Base-by-base conservation (phyloP, 2,113 vertebrate genomes). In the Notothenia rossii region DNA sequence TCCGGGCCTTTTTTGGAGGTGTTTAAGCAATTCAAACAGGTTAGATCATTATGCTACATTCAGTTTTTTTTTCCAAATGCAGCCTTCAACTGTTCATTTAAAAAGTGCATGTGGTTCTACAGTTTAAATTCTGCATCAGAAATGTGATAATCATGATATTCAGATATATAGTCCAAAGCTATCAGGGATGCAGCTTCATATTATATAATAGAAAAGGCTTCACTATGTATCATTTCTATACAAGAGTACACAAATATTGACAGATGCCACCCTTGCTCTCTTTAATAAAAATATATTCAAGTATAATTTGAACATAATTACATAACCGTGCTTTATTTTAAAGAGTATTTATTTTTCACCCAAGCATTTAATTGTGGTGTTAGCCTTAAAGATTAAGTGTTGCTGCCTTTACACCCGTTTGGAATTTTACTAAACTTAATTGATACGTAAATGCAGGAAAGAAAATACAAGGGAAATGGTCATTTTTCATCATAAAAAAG, bases 261-360 rank as follows among this genome's bases (percentile, higher is more conserved):
- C 60, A 68, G 58, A 80, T 11, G 61, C 76, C 75, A 62, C 29
- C 63, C 77, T 76, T 87, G 56, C 63, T 86, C 69, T 89, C 89
- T 71, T 82, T 85, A 86, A 79, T 80, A 68, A 89, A 89, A 91
- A 79, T 84, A 54, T 86, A 89, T 75, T 81, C 70, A 80, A 74
- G 40, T 80, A 74, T 78, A 22, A 85, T 91, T 91, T 85, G 81
- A 84, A 80, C 82, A 79, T 83, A 70, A 89, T 80, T 75, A 61
- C 53, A 56, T 81, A 85, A 80, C 68, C 72, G 80, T 82, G 74
- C 79, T 79, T 83, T 83, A 49, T 81, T 90, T 81, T 36, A 45
- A 40, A 48, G 59, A 22, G 22, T 66, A 66, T 95, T 95, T 95
- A 92, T 95, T 94, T 83, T 89, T 84, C 75, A 87, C 77, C 83